Conservation (phyloP, 2,797 vertebrate species). For the Podarcis siculus region DNA sequence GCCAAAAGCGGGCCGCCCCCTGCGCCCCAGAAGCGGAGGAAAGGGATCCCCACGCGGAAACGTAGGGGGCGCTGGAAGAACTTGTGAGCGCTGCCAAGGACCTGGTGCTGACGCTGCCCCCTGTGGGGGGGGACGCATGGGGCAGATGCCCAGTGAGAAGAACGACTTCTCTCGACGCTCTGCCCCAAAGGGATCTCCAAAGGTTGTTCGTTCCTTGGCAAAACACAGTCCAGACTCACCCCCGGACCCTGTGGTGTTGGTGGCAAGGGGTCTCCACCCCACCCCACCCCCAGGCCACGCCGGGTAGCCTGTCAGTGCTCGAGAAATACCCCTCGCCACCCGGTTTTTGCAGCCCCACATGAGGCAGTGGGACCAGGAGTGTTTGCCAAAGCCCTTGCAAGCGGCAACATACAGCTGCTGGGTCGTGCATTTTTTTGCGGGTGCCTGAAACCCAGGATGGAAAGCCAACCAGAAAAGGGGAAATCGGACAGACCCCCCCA, state of each 20-base stretch:
- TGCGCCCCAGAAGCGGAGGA: slow-evolving; percentile 68
- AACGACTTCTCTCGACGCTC: not conserved
- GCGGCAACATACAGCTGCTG: too few relatives aligned
- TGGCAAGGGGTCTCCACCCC: too few relatives aligned
- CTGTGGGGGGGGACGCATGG: not conserved
- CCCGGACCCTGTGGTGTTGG: too few relatives aligned
- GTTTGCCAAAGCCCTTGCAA: not conserved
- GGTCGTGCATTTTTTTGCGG: not conserved
- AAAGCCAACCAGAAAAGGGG: not conserved
- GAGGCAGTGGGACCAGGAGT: not conserved
- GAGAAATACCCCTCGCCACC: not conserved
- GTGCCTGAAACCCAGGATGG: too few relatives aligned
- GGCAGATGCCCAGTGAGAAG: not conserved
- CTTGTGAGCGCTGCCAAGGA: slow-evolving; percentile 36
- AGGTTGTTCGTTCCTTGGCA: not conserved
- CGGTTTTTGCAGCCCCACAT: too few relatives aligned
- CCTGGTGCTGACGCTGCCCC: not conserved
- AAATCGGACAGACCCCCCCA: too few relatives aligned
- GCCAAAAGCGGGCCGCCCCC: slow-evolving; percentile 30
- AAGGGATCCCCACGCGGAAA: slow-evolving; percentile 69
- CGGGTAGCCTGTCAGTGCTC: not conserved
- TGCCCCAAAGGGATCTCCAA: not conserved
- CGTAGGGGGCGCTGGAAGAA: slow-evolving; percentile 75
- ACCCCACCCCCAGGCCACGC: not conserved
- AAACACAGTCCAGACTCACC: not conserved